phyloP scores from a whole-genome alignment of 2,113 vertebrate species.

The Noctilio leporinus region DNA sequence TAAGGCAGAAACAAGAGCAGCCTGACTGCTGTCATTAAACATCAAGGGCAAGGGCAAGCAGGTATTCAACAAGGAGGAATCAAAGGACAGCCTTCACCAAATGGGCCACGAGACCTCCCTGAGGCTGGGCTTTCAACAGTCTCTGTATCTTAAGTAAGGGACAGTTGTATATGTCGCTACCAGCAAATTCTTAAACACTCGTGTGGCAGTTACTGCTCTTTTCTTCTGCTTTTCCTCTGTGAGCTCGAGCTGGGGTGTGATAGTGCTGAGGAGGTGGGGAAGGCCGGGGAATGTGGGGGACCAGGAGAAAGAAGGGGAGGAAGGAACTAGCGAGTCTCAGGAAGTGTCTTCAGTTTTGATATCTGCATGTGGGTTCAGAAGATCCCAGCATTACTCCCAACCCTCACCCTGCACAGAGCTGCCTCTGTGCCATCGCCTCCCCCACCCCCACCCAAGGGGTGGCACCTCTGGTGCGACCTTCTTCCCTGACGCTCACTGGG shows the following conservation, averaged over 20 bases:
- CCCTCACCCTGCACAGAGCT: fast-evolving
- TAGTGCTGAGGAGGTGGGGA: background rate
- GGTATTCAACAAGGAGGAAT: background rate
- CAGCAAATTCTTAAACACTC: background rate
- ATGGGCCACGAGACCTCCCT: background rate
- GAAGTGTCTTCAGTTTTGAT: background rate
- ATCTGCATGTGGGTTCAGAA: background rate
- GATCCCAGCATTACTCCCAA: fast-evolving
- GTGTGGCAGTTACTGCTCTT: background rate
- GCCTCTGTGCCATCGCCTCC: fast-evolving
- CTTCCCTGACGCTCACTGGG: background rate
- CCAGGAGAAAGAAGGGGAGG: background rate
- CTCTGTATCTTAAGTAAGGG: background rate
- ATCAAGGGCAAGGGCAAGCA: background rate
- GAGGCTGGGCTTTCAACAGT: background rate
- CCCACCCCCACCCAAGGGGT: fast-evolving
- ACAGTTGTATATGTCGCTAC: background rate
- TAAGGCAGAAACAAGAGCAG: background rate
- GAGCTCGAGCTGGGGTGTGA: background rate
- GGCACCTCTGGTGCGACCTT: fast-evolving
- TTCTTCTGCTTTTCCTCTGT: background rate
- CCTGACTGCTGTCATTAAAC: background rate
- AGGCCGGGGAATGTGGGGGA: background rate
- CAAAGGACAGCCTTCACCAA: background rate
- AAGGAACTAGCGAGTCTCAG: background rate